Percentiles rank a stretch among this genome's conserved stretches.
phyloP scores from a whole-genome alignment of 2,888 invertebrate species.

The Tenthredo distinguenda region DNA sequence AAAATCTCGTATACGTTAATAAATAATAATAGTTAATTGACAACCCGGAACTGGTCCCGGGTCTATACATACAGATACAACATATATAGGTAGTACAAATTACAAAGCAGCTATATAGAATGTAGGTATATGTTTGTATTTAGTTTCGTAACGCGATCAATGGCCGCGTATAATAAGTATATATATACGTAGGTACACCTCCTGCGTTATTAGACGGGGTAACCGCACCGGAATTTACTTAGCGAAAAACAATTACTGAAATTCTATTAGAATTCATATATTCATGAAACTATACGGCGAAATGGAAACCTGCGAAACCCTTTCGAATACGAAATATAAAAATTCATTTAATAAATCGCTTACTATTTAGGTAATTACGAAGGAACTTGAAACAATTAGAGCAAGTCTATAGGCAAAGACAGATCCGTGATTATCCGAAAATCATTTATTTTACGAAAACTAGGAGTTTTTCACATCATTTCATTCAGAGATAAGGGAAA shows the following conservation, averaged over 20 bases:
- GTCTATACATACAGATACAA: neutral
- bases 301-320: too few relatives aligned
- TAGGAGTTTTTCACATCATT: too few relatives aligned
- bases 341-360: too few relatives aligned
- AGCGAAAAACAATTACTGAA: neutral
- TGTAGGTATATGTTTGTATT: neutral
- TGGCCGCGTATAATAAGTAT: neutral
- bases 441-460: too few relatives aligned
- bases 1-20: constrained; percentile 6
- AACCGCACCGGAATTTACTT: neutral
- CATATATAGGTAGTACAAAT: neutral
- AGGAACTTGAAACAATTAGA: too few relatives aligned
- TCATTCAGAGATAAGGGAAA: too few relatives aligned
- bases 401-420: too few relatives aligned
- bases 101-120: constrained; percentile 17
- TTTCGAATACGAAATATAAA: too few relatives aligned
- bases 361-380: too few relatives aligned
- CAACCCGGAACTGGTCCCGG: constrained; percentile 30
- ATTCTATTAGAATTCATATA: neutral
- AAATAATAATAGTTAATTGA: constrained; percentile 36
- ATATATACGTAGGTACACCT: neutral
- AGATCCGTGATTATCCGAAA: too few relatives aligned
- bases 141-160: constrained; percentile 26
- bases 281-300: neutral
- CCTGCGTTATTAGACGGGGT: neutral